Evolutionary conservation across 2,888 invertebrate genomes (phyloP), one percentile per base, ranked within the genome.

Genomic region (Hoplodrina ambigua): DNA sequence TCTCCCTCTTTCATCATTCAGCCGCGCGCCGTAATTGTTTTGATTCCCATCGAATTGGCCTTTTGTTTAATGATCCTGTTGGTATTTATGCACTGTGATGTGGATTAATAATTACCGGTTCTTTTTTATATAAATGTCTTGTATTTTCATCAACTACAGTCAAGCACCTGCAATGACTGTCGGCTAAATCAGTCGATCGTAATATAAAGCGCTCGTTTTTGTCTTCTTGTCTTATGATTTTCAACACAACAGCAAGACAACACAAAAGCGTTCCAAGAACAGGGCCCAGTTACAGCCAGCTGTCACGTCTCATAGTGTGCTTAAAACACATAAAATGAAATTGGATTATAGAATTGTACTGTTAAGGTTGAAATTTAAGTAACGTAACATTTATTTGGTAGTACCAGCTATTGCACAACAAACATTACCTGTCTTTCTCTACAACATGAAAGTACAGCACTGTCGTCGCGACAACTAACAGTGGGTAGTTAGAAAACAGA

Each of bases 1-100:
- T 52, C 59, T 58, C 52, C 69, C 62, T 80, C 83, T 81, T 86
- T 80, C 80, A 75, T 83, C 85, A 81, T 83, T 70, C 63, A 80
- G 73, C 69, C 74, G 52, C 78, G 56, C 49, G 57, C 30, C 67
- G 56, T 83, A 82, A 85, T 82, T 83, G 75, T 81, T 83, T 78
- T 83, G 78, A 83, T 83, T 83, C 55, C 54, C 53, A 72, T 75
- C 67, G 55, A 69, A 75, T 80, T 75, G 68, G 53, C 52, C 41
- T 77, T 74, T 81, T 68, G 64, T 74, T 75, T 69, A 72, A 78
- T 80, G 58, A 72, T 74, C 57, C 50, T 59, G 46, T 62, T 75
- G 61, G 46, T 25, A 53, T 63, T 70, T 53, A 69, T 68, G 33
- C n/a, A n/a, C n/a, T n/a, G 4, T 41, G 19, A 41, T 49, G 13